Evolutionary conservation across 2,113 vertebrate species (phyloP), one percentile per base, ranked within the genome.

Genomic region (Lophius piscatorius): DNA sequence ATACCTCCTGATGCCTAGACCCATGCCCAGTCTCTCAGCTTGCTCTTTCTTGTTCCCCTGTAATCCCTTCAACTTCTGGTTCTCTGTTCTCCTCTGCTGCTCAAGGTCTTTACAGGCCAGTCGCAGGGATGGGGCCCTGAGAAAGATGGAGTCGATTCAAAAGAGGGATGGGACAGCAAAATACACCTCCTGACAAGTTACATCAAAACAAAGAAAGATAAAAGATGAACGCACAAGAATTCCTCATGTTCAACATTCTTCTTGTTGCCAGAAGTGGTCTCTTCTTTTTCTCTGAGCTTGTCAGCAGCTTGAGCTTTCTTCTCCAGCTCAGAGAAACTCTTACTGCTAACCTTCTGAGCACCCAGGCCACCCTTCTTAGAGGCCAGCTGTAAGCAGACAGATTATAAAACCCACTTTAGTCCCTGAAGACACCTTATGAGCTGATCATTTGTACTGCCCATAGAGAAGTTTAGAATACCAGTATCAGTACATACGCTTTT

Each of bases 11-110:
- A 55, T 91, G 16, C 94, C 90, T 10, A 98, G 64, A 0, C 97
- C 97, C 92, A 98, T 98, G 74, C 97, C 95, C 24, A 98, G 93
- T 14, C 97, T 87, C 58, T 99, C 96, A 0, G 93, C 85, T 13
- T 98, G 95, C 1, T 80, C 83, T 62, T 92, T 94, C 76, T 93
- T 95, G 33, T 93, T 93, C 12, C 91, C 91, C 5, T 91, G 83
- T 0, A 93, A 36, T 28, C 90, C 92, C 50, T 87, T 88, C 24
- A 93, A 2, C 55, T 88, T 82, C 35, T 90, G 89, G 2, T 94
- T 92, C 3, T 95, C 93, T 3, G 76, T 88, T 86, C 90, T 94
- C 57, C 89, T 85, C 45, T 96, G 91, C 57, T 95, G 87, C 74
- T 96, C 94, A 41, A 99, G 88, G 50, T 97, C 94, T 79, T 94